Conservation (phyloP, 2,888 invertebrate genomes). For the Agrochola lychnidis region DNA sequence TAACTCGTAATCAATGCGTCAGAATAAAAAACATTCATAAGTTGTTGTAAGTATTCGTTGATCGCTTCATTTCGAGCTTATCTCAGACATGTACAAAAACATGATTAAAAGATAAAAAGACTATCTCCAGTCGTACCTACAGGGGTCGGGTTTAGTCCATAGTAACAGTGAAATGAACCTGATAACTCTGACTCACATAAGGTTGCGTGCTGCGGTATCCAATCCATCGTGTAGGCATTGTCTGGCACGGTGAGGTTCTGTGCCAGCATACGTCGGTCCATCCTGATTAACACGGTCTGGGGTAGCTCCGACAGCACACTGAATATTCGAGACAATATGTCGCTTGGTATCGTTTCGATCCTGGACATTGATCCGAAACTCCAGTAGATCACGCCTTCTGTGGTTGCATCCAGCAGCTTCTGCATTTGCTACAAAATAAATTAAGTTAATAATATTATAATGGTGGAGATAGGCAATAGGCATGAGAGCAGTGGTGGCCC, state of each 20-base stretch:
- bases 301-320: conserved; percentile 87
- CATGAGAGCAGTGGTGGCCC: no score
- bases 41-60: conserved; percentile 37
- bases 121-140: conserved; percentile 25
- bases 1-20: conserved; percentile 44
- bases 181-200: conserved; percentile 83
- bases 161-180: conserved; percentile 17
- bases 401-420: conserved; percentile 82
- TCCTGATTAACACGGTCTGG: conserved; percentile 90
- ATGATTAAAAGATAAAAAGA: conserved; percentile 39
- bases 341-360: conserved; percentile 88
- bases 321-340: conserved; percentile 86
- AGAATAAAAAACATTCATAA: conserved; percentile 33
- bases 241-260: conserved; percentile 86
- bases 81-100: conserved; percentile 21
- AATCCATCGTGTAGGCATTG: conserved; percentile 87
- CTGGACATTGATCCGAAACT: conserved; percentile 91
- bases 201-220: conserved; percentile 90
- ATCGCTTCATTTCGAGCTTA: conserved; percentile 29
- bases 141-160: conserved; percentile 26
- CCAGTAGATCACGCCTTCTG: conserved; percentile 90
- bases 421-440: conserved; percentile 81
- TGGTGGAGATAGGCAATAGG: not conserved
- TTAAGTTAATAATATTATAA: conserved; percentile 15
- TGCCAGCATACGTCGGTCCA: conserved; percentile 85